These are phyloP conservation scores for Moxostoma hubbsi DNA, from an alignment of 2,797 vertebrate species.

Conservation along the genomic window DNA sequence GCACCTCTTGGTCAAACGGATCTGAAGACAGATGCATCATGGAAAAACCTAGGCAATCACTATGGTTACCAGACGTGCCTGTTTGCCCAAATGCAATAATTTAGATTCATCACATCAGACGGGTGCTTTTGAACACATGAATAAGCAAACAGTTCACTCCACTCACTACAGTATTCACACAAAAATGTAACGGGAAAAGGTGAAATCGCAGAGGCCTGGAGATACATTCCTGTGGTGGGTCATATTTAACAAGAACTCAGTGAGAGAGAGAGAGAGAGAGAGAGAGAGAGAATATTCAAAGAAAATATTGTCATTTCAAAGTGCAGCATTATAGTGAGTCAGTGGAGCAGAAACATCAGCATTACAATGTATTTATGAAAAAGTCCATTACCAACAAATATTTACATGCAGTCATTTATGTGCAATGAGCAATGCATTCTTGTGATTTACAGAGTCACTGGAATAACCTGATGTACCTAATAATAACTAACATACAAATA, in stretches of 20 bases:
- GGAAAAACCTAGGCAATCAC: constrained; percentile 65
- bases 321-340: constrained; percentile 30
- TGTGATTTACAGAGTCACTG: neutral
- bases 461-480: neutral
- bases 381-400: constrained; percentile 26
- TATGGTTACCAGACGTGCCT: constrained; percentile 65
- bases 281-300: constrained; percentile 34
- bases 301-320: constrained; percentile 35
- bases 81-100: constrained; percentile 69
- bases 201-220: constrained; percentile 49
- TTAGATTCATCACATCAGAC: constrained; percentile 73
- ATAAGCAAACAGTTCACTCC: constrained; percentile 47
- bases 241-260: constrained; percentile 53
- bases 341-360: constrained; percentile 63
- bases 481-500: neutral
- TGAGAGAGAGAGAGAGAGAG: constrained; percentile 37
- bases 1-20: constrained; percentile 65
- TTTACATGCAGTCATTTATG: constrained; percentile 33
- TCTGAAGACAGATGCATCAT: constrained; percentile 25
- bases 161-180: constrained; percentile 51
- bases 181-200: constrained; percentile 51
- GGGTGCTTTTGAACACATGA: constrained; percentile 68
- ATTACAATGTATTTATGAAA: constrained; percentile 65
- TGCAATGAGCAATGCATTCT: constrained; percentile 38
- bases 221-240: constrained; percentile 53